phyloP scores from a whole-genome alignment of 2,113 vertebrate genomes.

The Austrofundulus limnaeus region DNA sequence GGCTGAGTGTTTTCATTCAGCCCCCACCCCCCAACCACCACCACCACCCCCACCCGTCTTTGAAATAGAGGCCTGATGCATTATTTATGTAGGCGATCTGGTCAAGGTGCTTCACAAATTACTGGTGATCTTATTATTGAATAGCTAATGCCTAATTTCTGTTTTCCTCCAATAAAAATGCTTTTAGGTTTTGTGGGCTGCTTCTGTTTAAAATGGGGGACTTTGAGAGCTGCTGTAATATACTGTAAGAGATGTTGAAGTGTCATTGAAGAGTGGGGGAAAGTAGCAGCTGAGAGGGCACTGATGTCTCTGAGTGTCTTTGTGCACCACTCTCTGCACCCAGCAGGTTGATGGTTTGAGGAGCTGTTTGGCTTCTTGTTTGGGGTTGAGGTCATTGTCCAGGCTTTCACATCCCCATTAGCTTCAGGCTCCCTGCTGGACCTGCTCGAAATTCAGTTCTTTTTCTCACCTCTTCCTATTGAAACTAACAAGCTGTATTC shows the following conservation, averaged over 20 bases:
- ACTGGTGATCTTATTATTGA: conserved; percentile 17
- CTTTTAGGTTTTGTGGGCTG: conserved; percentile 1
- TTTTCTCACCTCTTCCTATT: conserved; percentile 48
- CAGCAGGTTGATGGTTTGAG: conserved; percentile 67
- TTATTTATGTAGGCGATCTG: conserved; percentile 63
- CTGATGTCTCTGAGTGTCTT: conserved; percentile 58
- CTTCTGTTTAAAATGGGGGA: background rate
- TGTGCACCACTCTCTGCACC: conserved; percentile 59
- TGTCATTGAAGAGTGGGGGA: conserved; percentile 25
- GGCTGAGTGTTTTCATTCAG: conserved; percentile 40
- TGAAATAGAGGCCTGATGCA: conserved; percentile 55
- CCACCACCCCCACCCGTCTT: conserved; percentile 2
- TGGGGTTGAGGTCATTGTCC: conserved; percentile 66
- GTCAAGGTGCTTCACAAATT: conserved; percentile 38
- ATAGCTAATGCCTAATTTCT: conserved; percentile 1
- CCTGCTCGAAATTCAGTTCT: conserved; percentile 67
- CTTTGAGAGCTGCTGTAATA: conserved; percentile 4
- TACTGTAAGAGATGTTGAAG: conserved; percentile 7
- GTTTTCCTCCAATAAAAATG: conserved; percentile 28
- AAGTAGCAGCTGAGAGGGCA: conserved; percentile 30
- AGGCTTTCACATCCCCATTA: conserved; percentile 57
- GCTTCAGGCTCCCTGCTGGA: conserved; percentile 64
- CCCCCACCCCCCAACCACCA: background rate
- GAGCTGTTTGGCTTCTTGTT: conserved; percentile 63
- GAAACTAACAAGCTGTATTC: conserved; percentile 37